Evolutionary conservation across 2,113 vertebrate species (phyloP), one percentile per base, ranked within the genome.

Genomic region (Semicossyphus pulcher): DNA sequence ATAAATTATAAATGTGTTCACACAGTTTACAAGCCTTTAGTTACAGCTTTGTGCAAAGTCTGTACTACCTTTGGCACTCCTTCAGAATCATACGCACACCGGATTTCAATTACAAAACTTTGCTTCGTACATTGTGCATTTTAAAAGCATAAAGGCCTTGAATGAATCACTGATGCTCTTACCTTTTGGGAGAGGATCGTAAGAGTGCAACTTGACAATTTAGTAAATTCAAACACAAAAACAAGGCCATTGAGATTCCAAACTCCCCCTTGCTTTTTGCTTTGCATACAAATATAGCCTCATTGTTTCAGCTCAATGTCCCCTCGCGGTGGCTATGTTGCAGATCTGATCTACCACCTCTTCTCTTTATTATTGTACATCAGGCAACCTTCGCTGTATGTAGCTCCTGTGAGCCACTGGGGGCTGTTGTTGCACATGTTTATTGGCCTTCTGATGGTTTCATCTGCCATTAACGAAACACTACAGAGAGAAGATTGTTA

Each of bases 261-360:
- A 26, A 71, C 48, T 45, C 51, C 20, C 2, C 15, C 10, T 44
- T 44, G 2, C 34, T 44, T 59, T 36, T 41, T 63, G 0, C 37
- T 65, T 77, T 26, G 39, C 0, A 18, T 68, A 31, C 9, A 63
- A 44, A 23, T 64, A 41, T 56, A 76, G 51, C 63, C 70, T 72
- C 75, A 72, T 59, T 23, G 47, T 72, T n/a, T 76, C 36, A 56
- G 16, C 52, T 58, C 39, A 61, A 2, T 77, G 52, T 80, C 60
- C 26, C 26, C 52, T 78, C 44, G 25, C 61, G 44, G 44, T 8
- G 31, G 5, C 67, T 81, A 48, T 60, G 45, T 62, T 48, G n/a
- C 41, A 32, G 5, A 58, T 66, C 31, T 41, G 23, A 78, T 75
- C 23, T 75, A 14, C 60, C 65, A 53, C 48, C 42, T 37, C 20